Evolutionary conservation across 2,888 invertebrate genomes (phyloP), one percentile per base, ranked within the genome.

Genomic region (Cantharis lateralis): DNA sequence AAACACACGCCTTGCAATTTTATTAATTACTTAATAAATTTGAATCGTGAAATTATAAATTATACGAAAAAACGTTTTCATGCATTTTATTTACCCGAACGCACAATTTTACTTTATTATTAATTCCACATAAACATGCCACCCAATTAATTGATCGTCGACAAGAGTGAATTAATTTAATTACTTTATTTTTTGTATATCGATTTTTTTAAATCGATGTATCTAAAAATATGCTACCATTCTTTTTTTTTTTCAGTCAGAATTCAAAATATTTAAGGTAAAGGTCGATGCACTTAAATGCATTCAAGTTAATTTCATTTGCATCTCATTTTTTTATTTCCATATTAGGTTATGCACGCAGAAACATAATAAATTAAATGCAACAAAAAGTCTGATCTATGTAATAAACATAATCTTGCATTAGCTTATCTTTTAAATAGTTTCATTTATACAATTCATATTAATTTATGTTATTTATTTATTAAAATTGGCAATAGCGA

Each of bases 1-100:
- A 63, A 48, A 69, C 32, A 15, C 72, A 76, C 72, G 76, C 76
- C 76, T 72, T 75, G 61, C 72, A 68, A n/a, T 18, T 62, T 18
- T 62, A 71, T 26, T 71, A 63, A 71, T 66, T 66, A 66, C 64
- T 66, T 66, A 66, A 66, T 66, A 66, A 20, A 20, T n/a, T 66
- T 66, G 10, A 20, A 20, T 66, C n/a, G 48, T 1, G 48, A 48
- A 20, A 66, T 20, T 66, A 66, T 66, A 66, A 18, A 66, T 66
- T 66, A 66, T 20, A 66, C 15, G 13, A 18, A 20, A 66, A 66
- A 24, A 18, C n/a, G 64, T 24, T 66, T 66, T 66, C 64, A 20
- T 66, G 64, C 64, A 66, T n/a, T 48, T n/a, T n/a, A n/a, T 48
- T 48, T 48, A 48, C 48, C n/a, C 48, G n/a, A 48, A 48, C 48